Base-by-base conservation (phyloP, 2,888 invertebrate genomes). In the Tromatobia lineatoria region DNA sequence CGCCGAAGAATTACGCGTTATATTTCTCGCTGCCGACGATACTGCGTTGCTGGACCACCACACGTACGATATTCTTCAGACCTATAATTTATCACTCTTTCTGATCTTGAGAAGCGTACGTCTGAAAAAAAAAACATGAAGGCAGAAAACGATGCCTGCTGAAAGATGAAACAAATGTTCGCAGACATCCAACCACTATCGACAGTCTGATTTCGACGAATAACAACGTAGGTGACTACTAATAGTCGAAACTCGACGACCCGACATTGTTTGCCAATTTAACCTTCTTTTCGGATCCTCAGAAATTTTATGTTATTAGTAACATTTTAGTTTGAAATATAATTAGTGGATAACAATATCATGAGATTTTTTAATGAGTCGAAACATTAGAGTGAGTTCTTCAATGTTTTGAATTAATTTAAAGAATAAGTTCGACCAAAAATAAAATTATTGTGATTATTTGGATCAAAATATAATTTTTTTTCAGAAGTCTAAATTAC, bases 71-170 rank as follows among this genome's bases (percentile, higher is more conserved):
- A 64, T 70, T 82, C 59, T 73, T 29, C 50, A 11, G 29, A 74
- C 70, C 64, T 67, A 69, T 79, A 59, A 79, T 75, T 75, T 70
- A 59, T 79, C 69, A 82, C 45, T 54, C 59, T 74, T 71, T 67
- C 54, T 78, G 73, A 23, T 82, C 54, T 61, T 11, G 75, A 64
- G 25, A 64, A 13, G 15, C 42, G 29, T 18, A 23, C 50, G 64
- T 10, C 29, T 25, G 6, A n/a, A 2, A 38, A 52, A 75, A 64
- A 64, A 50, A 29, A 64, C 18, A 64, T 50, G 29, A 29, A 74
- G 50, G 50, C n/a, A 34, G 20, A 50, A 50, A 74, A 20, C n/a
- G 50, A n/a, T n/a, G 11, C 34, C 15, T 3, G 20, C 0, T 15
- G n/a, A 45, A n/a, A 20, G 15, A 45, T 11, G 25, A 47, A 15